A percentile compares a stretch with the other conserved stretches of the same genome.
These are phyloP conservation scores for Huso huso DNA, from an alignment of 2,797 vertebrate genomes.

Conservation along the genomic window DNA sequence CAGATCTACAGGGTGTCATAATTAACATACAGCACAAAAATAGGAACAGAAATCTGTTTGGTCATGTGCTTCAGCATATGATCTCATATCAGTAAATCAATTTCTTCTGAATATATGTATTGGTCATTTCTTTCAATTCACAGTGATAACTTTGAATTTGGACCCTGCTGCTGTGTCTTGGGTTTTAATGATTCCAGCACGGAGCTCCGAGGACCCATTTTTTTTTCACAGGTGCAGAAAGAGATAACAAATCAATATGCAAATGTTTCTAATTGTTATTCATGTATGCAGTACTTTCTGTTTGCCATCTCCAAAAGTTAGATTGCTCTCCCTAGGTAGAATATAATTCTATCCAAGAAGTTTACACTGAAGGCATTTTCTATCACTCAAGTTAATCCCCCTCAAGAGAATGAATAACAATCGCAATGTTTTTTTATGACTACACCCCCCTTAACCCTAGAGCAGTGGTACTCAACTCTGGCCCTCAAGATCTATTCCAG, in stretches of 20 bases:
- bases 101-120: too few relatives aligned
- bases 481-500: too few relatives aligned
- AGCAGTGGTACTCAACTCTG: too few relatives aligned
- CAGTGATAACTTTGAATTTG: not conserved
- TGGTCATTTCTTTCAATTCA: too few relatives aligned
- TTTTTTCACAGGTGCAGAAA: not conserved
- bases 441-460: not conserved
- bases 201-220: not conserved
- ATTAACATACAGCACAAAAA: too few relatives aligned
- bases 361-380: not conserved
- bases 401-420: not conserved
- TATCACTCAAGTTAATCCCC: not conserved
- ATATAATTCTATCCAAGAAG: not conserved
- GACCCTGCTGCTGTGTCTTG: not conserved
- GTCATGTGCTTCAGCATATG: too few relatives aligned
- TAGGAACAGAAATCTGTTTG: too few relatives aligned
- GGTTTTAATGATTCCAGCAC: not conserved
- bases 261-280: not conserved
- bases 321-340: not conserved
- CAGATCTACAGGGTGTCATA: too few relatives aligned
- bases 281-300: slow-evolving; percentile 1
- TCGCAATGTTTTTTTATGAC: not conserved
- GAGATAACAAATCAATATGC: slow-evolving; percentile 2
- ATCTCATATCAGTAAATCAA: too few relatives aligned
- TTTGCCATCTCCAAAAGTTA: not conserved